Percentiles rank a stretch among this genome's conserved stretches.
phyloP scores from a whole-genome alignment of 1,140 invertebrate species.

The Portunus trituberculatus region DNA sequence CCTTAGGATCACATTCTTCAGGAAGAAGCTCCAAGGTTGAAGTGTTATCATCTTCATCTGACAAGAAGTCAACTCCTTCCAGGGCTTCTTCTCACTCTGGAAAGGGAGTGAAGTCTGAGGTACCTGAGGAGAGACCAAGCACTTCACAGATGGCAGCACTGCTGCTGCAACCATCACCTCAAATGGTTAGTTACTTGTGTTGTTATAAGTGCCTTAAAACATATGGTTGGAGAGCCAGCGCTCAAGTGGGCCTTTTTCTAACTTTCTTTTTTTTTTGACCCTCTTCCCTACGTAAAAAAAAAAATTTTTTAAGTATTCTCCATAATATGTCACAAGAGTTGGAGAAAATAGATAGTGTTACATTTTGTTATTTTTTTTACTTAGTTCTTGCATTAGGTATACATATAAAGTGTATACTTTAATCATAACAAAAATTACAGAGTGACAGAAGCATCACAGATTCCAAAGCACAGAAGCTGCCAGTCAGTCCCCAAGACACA shows the following conservation, averaged over 20 bases:
- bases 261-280: too few species aligned
- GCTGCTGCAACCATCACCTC: neutral
- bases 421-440: neutral
- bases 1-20: slow-evolving; percentile 2
- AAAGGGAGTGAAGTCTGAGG: neutral
- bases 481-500: neutral
- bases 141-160: neutral
- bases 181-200: neutral
- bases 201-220: too few species aligned
- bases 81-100: neutral
- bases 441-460: neutral
- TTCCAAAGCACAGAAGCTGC: neutral
- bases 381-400: too few species aligned
- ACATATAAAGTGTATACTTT: neutral
- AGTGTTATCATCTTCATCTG: neutral
- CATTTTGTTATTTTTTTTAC: neutral
- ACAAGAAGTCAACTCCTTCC: neutral
- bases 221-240: too few species aligned
- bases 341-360: too few species aligned
- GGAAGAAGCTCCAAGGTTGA: neutral
- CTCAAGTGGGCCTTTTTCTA: too few species aligned
- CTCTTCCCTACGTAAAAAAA: too few species aligned
- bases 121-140: neutral
- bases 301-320: too few species aligned
- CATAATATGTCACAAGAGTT: too few species aligned